These are phyloP conservation scores for Brienomyrus longianalis DNA, from an alignment of 2,113 vertebrate species.

Conservation along the genomic window DNA sequence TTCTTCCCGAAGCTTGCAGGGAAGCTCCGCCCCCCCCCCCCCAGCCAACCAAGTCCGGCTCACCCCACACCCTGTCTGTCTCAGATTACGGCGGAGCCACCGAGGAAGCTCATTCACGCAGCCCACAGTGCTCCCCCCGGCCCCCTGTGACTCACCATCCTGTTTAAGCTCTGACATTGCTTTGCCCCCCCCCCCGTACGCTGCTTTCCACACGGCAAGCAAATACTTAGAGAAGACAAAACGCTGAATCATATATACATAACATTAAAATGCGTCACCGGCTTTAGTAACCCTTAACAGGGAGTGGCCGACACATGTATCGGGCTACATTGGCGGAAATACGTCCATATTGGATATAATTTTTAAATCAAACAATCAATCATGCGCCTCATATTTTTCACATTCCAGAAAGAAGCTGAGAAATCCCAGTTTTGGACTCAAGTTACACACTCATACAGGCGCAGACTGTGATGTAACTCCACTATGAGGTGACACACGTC, in stretches of 20 bases:
- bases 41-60: neutral
- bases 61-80: neutral
- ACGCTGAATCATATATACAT: neutral
- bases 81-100: neutral
- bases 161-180: slow-evolving; percentile 7
- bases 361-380: neutral
- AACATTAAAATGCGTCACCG: neutral
- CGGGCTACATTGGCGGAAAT: neutral
- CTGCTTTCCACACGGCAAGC: neutral
- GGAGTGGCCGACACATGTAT: neutral
- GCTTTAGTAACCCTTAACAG: neutral
- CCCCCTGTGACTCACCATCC: neutral
- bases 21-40: neutral
- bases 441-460: neutral
- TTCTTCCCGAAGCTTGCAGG: neutral
- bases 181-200: neutral
- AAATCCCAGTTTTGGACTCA: neutral
- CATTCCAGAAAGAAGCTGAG: neutral
- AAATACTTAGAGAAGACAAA: neutral
- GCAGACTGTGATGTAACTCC: neutral
- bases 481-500: too few relatives aligned
- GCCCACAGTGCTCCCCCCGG: neutral
- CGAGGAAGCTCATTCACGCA: neutral
- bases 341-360: neutral
- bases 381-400: neutral